Evolutionary conservation across 2,113 vertebrate genomes (phyloP).

Genomic region (Casuarius casuarius): DNA sequence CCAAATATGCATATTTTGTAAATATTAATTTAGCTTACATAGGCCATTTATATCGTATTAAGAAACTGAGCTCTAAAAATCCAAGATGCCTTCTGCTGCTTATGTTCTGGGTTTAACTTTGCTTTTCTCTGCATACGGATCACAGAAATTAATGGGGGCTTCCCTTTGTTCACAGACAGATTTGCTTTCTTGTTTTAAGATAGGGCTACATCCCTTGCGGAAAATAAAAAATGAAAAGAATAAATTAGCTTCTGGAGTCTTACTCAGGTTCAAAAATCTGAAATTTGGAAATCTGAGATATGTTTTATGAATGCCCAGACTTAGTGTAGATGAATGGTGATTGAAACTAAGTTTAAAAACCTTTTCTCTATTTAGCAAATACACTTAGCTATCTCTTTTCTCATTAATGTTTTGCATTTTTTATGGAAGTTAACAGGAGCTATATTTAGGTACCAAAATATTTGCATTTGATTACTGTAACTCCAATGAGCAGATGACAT

Average conservation of each 20-base stretch:
- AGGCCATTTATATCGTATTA: fast-evolving
- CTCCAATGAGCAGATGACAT: not conserved
- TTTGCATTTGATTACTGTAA: not conserved
- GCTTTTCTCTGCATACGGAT: not conserved
- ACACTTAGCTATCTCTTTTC: not conserved
- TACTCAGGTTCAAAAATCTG: not conserved
- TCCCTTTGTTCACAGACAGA: not conserved
- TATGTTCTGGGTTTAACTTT: not conserved
- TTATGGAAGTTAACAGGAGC: not conserved
- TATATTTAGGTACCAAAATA: not conserved
- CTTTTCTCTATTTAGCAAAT: not conserved
- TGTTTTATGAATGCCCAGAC: not conserved
- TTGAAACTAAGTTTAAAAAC: not conserved
- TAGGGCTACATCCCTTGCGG: not conserved
- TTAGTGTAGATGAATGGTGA: not conserved
- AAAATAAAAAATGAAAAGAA: not conserved
- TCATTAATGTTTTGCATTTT: not conserved
- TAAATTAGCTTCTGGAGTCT: not conserved
- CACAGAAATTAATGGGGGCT: not conserved
- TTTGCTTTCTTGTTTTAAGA: not conserved
- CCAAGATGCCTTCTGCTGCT: not conserved
- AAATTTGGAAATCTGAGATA: not conserved
- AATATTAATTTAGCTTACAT: not conserved
- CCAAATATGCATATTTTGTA: not conserved
- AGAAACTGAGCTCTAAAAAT: not conserved